Evolutionary conservation across 2,888 invertebrate species (phyloP).

Genomic region (Sturmia bella): DNA sequence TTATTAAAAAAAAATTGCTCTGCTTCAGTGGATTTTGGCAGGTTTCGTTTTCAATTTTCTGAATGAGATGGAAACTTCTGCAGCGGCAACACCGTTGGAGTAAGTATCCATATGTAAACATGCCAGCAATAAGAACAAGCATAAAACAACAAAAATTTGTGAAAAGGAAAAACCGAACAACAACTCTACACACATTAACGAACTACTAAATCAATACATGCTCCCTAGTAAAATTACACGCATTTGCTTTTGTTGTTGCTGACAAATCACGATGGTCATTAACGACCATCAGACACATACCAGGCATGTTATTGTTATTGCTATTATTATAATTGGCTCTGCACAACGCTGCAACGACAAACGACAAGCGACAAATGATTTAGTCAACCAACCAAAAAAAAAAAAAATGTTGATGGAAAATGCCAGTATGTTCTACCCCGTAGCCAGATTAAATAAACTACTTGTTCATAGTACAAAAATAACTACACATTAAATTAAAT

Average conservation of each 20-base stretch:
- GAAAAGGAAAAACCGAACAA: background rate
- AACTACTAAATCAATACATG: too few species aligned
- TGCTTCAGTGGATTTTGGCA: too few species aligned
- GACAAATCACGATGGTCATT: slow-evolving; percentile 52
- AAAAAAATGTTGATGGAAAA: slow-evolving; percentile 8
- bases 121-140: too few species aligned
- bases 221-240: background rate
- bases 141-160: too few species aligned
- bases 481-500: slow-evolving; percentile 16
- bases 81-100: too few species aligned
- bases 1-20: too few species aligned
- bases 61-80: too few species aligned
- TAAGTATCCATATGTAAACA: too few species aligned
- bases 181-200: background rate
- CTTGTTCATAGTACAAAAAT: slow-evolving; percentile 36
- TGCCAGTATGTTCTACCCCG: too few species aligned
- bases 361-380: slow-evolving; percentile 46
- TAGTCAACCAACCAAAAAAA: slow-evolving; percentile 55
- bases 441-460: slow-evolving; percentile 34
- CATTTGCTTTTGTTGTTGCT: background rate
- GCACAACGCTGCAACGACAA: slow-evolving; percentile 44
- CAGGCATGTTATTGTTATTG: background rate
- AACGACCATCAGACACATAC: slow-evolving; percentile 37
- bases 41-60: too few species aligned
- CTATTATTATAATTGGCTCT: slow-evolving; percentile 48